phyloP scores from a whole-genome alignment of 2,113 vertebrate genomes.

The Chaenogobius annularis region DNA sequence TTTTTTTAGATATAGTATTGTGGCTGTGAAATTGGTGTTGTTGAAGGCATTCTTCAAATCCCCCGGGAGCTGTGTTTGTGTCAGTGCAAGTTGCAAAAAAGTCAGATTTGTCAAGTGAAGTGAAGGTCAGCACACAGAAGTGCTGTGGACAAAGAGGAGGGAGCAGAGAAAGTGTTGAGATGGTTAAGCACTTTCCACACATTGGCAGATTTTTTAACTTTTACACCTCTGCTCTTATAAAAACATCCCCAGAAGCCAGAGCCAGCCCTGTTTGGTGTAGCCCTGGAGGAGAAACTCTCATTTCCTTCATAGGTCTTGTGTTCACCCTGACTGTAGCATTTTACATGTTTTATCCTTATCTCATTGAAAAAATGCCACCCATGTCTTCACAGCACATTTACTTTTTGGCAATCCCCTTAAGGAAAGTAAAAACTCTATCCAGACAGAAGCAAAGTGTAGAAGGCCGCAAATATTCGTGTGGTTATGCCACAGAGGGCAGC shows the following conservation, averaged over 20 bases:
- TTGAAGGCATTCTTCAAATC: constrained; percentile 45
- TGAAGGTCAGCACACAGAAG: constrained; percentile 61
- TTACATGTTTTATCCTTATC: constrained; percentile 25
- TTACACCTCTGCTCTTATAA: constrained; percentile 66
- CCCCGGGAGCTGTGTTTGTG: constrained; percentile 35
- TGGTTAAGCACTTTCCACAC: constrained; percentile 56
- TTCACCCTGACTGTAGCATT: constrained; percentile 1
- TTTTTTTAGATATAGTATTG: constrained; percentile 22
- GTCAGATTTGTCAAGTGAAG: constrained; percentile 48
- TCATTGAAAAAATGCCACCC: constrained; percentile 47
- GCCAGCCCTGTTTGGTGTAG: constrained; percentile 46
- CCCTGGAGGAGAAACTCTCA: constrained; percentile 50
- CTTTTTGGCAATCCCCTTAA: constrained; percentile 45
- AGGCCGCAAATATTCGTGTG: constrained; percentile 64
- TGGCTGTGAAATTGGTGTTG: constrained; percentile 41
- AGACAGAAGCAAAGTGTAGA: constrained; percentile 65
- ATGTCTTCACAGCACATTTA: constrained; percentile 25
- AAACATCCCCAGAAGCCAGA: constrained; percentile 61
- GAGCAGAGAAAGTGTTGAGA: constrained; percentile 43
- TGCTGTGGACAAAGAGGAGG: constrained; percentile 43
- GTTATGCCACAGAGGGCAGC: constrained; percentile 60
- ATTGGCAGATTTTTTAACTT: constrained; percentile 52
- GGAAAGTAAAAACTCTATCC: constrained; percentile 45
- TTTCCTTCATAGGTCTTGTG: constrained; percentile 47
- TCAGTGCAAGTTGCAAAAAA: constrained; percentile 37